Evolutionary conservation across 2,888 invertebrate genomes (phyloP).

Genomic region (Horisme vitalbata): DNA sequence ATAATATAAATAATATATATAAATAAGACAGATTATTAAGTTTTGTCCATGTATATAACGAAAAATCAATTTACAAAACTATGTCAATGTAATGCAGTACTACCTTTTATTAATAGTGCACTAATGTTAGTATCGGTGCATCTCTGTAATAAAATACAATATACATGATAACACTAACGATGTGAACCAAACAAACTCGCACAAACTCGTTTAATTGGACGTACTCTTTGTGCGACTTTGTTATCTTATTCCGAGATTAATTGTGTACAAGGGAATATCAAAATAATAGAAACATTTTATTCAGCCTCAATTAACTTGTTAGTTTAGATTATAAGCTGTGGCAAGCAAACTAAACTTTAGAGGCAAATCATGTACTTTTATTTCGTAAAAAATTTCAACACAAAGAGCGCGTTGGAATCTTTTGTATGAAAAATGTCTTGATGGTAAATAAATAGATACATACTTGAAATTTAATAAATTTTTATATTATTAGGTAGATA

Average conservation of each 20-base stretch:
- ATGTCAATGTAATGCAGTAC: conserved; percentile 38
- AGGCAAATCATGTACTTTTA: no score
- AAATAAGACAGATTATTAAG: no score
- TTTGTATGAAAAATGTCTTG: no score
- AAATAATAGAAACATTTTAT: conserved; percentile 50
- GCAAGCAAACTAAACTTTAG: no score
- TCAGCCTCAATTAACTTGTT: not conserved
- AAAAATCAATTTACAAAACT: conserved; percentile 8
- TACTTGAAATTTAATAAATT: no score
- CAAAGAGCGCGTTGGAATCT: no score
- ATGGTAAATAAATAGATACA: no score
- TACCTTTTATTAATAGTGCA: no score
- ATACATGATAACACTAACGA: conserved; percentile 65
- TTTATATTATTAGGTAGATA: no score
- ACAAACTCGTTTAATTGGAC: conserved; percentile 66
- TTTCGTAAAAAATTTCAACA: no score
- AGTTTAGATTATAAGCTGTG: not conserved
- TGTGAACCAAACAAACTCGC: conserved; percentile 61
- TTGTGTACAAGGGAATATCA: conserved; percentile 46
- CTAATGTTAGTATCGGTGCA: conserved; percentile 32
- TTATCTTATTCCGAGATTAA: conserved; percentile 58
- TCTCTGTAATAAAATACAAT: not conserved
- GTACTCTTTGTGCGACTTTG: conserved; percentile 58
- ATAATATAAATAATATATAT: no score
- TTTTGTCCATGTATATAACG: no score